Evolutionary conservation across 2,113 vertebrate genomes (phyloP).

Genomic region (Ammospiza caudacuta): DNA sequence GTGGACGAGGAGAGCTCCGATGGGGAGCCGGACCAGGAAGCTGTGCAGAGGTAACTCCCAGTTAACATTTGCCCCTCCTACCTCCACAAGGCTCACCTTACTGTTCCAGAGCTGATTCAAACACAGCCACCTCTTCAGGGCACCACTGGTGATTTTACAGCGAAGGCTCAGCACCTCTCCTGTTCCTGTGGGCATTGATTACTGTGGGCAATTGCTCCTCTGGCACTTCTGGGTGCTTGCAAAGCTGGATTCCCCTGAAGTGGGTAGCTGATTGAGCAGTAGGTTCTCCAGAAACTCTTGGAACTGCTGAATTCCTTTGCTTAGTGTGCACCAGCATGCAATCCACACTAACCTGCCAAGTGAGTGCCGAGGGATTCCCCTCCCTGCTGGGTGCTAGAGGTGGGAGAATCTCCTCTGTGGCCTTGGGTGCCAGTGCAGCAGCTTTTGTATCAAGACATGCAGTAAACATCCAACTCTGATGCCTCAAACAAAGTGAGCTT

Average conservation of each 20-base stretch:
- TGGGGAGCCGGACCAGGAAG: constrained; percentile 95
- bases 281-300: constrained; percentile 20
- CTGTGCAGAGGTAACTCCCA: constrained; percentile 93
- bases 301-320: constrained; percentile 32
- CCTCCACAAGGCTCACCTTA: constrained; percentile 47
- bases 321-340: constrained; percentile 44
- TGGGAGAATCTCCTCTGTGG: background rate
- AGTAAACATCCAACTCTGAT: constrained; percentile 73
- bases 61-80: constrained; percentile 50
- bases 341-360: constrained; percentile 57
- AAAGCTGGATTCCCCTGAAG: background rate
- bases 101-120: background rate
- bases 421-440: constrained; percentile 32
- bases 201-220: background rate
- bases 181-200: background rate
- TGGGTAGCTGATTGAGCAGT: background rate
- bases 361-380: background rate
- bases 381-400: background rate
- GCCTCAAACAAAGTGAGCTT: constrained; percentile 58
- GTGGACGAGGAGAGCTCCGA: constrained; percentile 98
- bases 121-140: background rate
- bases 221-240: background rate
- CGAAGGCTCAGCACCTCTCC: background rate
- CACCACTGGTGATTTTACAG: background rate
- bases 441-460: constrained; percentile 48